phyloP scores from a whole-genome alignment of 92 coral and sea anemone genomes.

The Palythoa grandis region DNA sequence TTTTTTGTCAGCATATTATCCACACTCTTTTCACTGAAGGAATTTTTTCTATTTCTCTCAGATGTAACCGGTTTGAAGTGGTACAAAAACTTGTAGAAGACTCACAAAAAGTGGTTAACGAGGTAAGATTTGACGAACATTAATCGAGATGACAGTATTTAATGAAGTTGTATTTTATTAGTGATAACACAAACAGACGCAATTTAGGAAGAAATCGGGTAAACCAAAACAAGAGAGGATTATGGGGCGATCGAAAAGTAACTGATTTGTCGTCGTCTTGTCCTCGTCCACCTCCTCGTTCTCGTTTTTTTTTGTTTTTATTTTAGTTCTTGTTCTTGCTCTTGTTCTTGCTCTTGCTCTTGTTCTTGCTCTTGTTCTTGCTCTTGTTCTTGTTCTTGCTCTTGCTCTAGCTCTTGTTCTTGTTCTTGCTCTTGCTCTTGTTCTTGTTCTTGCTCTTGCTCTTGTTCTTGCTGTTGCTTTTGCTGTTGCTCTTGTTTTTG shows the following conservation, averaged over 20 bases:
- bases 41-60: constrained; percentile 9
- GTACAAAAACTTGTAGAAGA: constrained; percentile 83
- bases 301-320: too few relatives aligned
- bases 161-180: background rate
- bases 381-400: too few relatives aligned
- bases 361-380: too few relatives aligned
- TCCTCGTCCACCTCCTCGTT: too few relatives aligned
- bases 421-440: too few relatives aligned
- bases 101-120: constrained; percentile 72
- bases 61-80: constrained; percentile 95
- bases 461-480: too few relatives aligned
- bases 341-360: too few relatives aligned
- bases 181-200: background rate
- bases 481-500: too few relatives aligned
- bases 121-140: constrained; percentile 56
- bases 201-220: background rate
- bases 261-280: background rate
- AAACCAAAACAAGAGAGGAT: too few relatives aligned
- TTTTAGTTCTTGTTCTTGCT: too few relatives aligned
- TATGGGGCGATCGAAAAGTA: background rate
- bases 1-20: background rate
- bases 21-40: background rate
- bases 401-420: too few relatives aligned
- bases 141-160: background rate
- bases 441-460: too few relatives aligned